Evolutionary conservation across 1,140 invertebrate species (phyloP), one percentile per base, ranked within the genome.

Genomic region (Arion vulgaris): DNA sequence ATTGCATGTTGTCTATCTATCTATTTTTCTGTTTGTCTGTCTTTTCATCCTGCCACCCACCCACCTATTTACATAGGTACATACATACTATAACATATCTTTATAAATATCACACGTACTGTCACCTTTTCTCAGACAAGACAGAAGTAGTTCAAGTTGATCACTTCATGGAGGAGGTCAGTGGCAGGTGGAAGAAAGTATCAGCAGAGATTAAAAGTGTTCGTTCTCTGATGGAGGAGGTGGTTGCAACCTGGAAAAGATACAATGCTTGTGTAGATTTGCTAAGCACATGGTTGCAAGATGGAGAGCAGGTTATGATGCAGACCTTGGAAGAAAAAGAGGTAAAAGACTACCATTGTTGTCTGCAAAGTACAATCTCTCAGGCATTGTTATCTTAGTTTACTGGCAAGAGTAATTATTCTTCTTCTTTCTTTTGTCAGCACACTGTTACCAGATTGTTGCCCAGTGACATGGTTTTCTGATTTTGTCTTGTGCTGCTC

Each of bases 191-290:
- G 97, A 96, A 96, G 90, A 95, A 95, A 86, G 95, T 98, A 0
- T 96, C 97, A 2, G 96, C 96, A 92, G 96, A 98, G 88, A 94
- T 99, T 2, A 95, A 96, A 84, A 97, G 96, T 90, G 95, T 96
- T 13, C 96, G 97, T 90, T 94, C 95, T 74, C 98, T 98, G 89
- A 95, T 98, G 92, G 94, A 95, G 84, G 96, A 98, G 62, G 96
- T 95, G 19, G 95, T 97, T 9, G 94, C 95, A 4, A 96, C 97
- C 89, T 99, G 97, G 97, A 94, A 95, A 87, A 94, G 95, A 68
- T 98, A 96, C 95, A 95, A 94, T 69, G 91, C 94, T 0, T 91
- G 95, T 84, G 94, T 95, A 0, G 94, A 95, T 72, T 94, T 95
- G 84, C 95, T 98, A 84, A 95, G 95, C 68, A 91, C 93, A 2